Evolutionary conservation across 2,888 invertebrate species (phyloP), one percentile per base, ranked within the genome.

Genomic region (Mystacides longicornis): DNA sequence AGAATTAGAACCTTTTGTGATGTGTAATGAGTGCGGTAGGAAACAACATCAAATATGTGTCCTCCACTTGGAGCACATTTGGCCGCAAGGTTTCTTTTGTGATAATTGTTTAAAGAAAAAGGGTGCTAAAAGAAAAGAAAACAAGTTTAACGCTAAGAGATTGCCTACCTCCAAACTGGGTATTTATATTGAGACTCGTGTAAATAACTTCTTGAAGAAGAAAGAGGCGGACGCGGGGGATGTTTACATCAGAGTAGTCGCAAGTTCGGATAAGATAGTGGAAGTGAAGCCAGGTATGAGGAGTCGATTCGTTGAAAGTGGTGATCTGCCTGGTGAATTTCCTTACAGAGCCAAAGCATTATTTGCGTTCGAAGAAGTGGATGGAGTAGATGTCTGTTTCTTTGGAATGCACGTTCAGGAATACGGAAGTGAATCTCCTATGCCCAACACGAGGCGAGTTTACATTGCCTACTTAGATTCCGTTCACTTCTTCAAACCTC

Each of bases 361-460:
- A 64, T 99, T 99, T 79, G 99, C 99, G 54, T 99, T 99, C 75
- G 98, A 99, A 74, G 97, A 99, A 69, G 91, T 99, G 54, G 97
- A 99, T 70, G 98, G 98, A 48, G 88, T 90, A 46, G 99, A 99
- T 74, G 95, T 99, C 11, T 99, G 98, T 76, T 98, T 99, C 81
- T 99, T 99, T 75, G 99, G 99, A 62, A 97, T 99, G 93, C 99
- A 99, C 73, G 99, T 99, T 20, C 99, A 99, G 78, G 99, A 99
- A 73, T 99, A 99, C 73, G 98, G 98, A 23, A 97, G 97, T 51
- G 95, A 97, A 68, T 93, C 94, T 73, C 89, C 93, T 9, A 80
- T 86, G 59, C 98, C 98, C 1, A 99, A 99, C 74, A 93, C 92
- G 62, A 83, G 98, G 71, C 87, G 98, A 56, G 98, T 99, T 20